Conservation (phyloP, 2,797 vertebrate genomes). For the Intellagama lesueurii region DNA sequence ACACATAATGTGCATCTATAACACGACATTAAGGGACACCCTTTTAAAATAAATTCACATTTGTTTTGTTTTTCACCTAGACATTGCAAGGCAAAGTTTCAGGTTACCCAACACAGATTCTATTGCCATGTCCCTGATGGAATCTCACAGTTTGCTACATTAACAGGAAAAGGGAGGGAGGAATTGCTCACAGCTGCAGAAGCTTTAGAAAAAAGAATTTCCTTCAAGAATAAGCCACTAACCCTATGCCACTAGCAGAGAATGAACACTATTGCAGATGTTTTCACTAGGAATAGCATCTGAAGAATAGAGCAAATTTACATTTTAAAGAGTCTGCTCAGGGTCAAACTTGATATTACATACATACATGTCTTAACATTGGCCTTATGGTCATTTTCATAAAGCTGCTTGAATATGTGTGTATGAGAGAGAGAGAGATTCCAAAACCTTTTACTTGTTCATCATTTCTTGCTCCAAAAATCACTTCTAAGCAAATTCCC, state of each 20-base stretch:
- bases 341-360: neutral
- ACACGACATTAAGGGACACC: constrained; percentile 2
- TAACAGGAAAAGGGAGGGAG: constrained; percentile 51
- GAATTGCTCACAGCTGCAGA: constrained; percentile 68
- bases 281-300: constrained; percentile 64
- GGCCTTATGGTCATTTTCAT: neutral
- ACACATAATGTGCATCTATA: constrained; percentile 6
- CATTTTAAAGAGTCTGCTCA: constrained; percentile 51
- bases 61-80: constrained; percentile 4
- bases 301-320: constrained; percentile 53
- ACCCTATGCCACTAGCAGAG: constrained; percentile 58
- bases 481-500: too few species aligned
- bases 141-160: constrained; percentile 56
- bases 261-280: constrained; percentile 59
- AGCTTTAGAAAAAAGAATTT: constrained; percentile 63
- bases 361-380: neutral
- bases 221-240: constrained; percentile 70
- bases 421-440: neutral
- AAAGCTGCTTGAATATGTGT: neutral
- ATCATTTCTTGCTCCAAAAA: neutral
- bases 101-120: constrained; percentile 51
- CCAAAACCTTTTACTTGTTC: neutral
- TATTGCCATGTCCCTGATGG: constrained; percentile 51
- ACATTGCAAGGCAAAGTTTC: neutral
- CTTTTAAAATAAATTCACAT: neutral